Evolutionary conservation across 2,888 invertebrate species (phyloP).

Genomic region (Aquatica leii): DNA sequence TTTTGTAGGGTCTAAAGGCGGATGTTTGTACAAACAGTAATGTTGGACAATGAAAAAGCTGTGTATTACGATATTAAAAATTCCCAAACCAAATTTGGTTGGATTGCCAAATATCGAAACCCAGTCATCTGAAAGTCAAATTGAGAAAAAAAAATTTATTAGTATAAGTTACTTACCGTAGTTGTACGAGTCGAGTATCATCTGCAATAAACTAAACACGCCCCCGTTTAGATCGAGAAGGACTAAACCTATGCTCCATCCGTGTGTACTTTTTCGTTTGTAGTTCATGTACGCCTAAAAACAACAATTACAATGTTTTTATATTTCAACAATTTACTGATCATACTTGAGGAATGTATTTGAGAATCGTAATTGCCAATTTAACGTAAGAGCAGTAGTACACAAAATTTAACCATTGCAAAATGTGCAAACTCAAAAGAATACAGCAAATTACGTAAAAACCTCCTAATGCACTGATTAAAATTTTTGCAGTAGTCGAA

Average conservation of each 20-base stretch:
- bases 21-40: conserved; percentile 27
- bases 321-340: too few species aligned
- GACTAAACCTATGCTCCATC: conserved; percentile 99
- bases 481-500: conserved; percentile 75
- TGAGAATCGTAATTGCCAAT: conserved; percentile 92
- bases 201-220: conserved; percentile 91
- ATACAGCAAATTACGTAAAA: conserved; percentile 72
- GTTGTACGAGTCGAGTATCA: conserved; percentile 94
- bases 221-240: conserved; percentile 97
- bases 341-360: conserved; percentile 95
- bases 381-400: conserved; percentile 97
- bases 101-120: conserved; percentile 34
- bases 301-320: too few species aligned
- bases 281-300: conserved; percentile 93
- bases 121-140: conserved; percentile 35
- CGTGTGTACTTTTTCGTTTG: conserved; percentile 92
- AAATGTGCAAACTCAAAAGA: conserved; percentile 68
- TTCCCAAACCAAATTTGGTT: conserved; percentile 33
- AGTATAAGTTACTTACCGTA: conserved; percentile 74
- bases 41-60: conserved; percentile 34
- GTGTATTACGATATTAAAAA: conserved; percentile 32
- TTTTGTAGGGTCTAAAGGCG: too few species aligned
- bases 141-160: too few species aligned
- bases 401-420: conserved; percentile 91
- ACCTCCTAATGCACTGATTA: conserved; percentile 70